phyloP scores from a whole-genome alignment of 2,888 invertebrate genomes.

The Heliothis peltigera region DNA sequence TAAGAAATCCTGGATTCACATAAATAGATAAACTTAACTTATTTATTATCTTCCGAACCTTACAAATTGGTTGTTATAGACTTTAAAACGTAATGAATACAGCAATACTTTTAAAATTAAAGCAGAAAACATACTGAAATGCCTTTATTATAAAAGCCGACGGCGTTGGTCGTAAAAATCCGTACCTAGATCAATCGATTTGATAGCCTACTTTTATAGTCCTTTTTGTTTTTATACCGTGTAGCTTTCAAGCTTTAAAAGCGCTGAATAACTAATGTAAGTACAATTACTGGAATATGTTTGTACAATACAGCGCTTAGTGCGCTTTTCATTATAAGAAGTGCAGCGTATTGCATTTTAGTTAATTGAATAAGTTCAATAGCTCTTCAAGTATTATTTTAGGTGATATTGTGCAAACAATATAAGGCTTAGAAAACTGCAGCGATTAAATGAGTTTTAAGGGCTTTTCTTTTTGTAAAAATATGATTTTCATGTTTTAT shows the following conservation, averaged over 20 bases:
- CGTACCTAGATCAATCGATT: conserved; percentile 15
- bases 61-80: background rate
- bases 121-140: background rate
- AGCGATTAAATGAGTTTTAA: too few relatives aligned
- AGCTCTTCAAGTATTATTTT: background rate
- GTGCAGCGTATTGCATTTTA: conserved; percentile 16
- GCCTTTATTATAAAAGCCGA: conserved; percentile 24
- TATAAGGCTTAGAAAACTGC: background rate
- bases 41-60: too few relatives aligned
- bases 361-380: background rate
- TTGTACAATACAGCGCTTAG: conserved; percentile 8
- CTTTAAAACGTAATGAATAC: background rate
- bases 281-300: background rate
- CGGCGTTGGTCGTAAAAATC: conserved; percentile 22
- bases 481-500: too few relatives aligned
- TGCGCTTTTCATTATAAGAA: conserved; percentile 4
- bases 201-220: background rate
- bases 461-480: too few relatives aligned
- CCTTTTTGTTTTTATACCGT: conserved; percentile 1
- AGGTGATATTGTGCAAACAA: background rate
- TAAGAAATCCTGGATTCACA: too few relatives aligned
- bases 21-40: too few relatives aligned
- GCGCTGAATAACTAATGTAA: conserved; percentile 12
- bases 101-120: background rate
- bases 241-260: conserved; percentile 14